Evolutionary conservation across 2,797 vertebrate species (phyloP).

Genomic region (Etheostoma nigrum): DNA sequence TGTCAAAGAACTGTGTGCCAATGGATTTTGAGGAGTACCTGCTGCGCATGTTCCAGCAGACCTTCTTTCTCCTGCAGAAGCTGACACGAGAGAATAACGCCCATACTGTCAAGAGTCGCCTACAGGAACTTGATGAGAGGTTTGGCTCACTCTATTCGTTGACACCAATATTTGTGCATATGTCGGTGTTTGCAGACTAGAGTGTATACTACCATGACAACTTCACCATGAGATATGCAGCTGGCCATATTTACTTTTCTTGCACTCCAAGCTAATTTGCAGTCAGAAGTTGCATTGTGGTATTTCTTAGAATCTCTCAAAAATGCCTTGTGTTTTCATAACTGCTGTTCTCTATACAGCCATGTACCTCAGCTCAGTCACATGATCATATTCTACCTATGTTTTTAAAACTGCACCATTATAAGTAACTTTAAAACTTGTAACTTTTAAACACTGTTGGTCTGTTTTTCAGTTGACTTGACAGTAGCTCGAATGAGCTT

Average conservation of each 20-base stretch:
- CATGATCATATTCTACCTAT: background rate
- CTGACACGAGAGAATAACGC: slow-evolving; percentile 93
- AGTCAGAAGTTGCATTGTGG: background rate
- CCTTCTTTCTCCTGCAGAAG: slow-evolving; percentile 98
- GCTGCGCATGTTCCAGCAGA: slow-evolving; percentile 98
- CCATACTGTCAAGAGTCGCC: slow-evolving; percentile 92
- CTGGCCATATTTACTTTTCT: background rate
- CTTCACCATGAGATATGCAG: background rate
- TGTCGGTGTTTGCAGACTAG: background rate
- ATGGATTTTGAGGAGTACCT: slow-evolving; percentile 98
- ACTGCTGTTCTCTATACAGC: background rate
- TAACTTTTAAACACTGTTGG: too few species aligned
- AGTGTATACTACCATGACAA: background rate
- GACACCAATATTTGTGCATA: background rate
- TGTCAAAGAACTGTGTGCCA: slow-evolving; percentile 99
- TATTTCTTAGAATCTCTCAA: slow-evolving; percentile 5
- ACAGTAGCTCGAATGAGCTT: background rate
- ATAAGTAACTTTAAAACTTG: background rate
- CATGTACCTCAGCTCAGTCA: background rate
- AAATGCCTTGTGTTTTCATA: slow-evolving; percentile 24
- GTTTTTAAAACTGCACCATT: background rate
- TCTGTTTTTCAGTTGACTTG: background rate
- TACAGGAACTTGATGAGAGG: slow-evolving; percentile 98
- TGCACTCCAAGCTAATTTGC: background rate
- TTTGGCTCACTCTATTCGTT: slow-evolving; percentile 65